These are phyloP conservation scores for Chaitophorus viminalis DNA, from an alignment of 2,888 invertebrate genomes.

Conservation along the genomic window DNA sequence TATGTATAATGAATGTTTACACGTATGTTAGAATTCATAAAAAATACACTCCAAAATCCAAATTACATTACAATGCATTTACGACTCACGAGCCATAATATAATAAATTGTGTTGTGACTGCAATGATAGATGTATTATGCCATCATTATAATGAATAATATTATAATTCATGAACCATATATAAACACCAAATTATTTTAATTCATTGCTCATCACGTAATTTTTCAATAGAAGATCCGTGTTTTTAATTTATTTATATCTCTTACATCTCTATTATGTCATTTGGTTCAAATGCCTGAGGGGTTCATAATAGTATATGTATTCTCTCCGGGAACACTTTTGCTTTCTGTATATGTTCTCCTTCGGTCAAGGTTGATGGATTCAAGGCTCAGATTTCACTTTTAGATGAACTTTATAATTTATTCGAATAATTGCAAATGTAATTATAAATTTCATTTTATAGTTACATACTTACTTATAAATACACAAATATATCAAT, in stretches of 20 bases:
- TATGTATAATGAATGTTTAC: no score
- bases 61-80: not conserved
- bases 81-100: not conserved
- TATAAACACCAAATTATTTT: not conserved
- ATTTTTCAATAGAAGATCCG: slow-evolving; percentile 29
- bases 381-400: slow-evolving; percentile 61
- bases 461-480: slow-evolving; percentile 15
- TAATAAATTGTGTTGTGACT: not conserved
- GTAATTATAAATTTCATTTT: slow-evolving; percentile 48
- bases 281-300: slow-evolving; percentile 55
- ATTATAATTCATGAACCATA: not conserved
- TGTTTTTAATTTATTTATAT: slow-evolving; percentile 47
- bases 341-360: slow-evolving; percentile 52
- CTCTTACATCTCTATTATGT: slow-evolving; percentile 58
- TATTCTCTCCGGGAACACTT: slow-evolving; percentile 60
- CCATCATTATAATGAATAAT: no score
- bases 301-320: slow-evolving; percentile 47
- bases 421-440: slow-evolving; percentile 46
- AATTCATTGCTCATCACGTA: not conserved
- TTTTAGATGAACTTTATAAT: slow-evolving; percentile 61
- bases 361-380: slow-evolving; percentile 56
- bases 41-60: no score
- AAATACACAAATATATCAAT: no score
- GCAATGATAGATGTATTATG: not conserved
- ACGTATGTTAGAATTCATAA: no score